Base-by-base conservation (phyloP, 2,797 vertebrate genomes). In the Hafferia zeledoni region DNA sequence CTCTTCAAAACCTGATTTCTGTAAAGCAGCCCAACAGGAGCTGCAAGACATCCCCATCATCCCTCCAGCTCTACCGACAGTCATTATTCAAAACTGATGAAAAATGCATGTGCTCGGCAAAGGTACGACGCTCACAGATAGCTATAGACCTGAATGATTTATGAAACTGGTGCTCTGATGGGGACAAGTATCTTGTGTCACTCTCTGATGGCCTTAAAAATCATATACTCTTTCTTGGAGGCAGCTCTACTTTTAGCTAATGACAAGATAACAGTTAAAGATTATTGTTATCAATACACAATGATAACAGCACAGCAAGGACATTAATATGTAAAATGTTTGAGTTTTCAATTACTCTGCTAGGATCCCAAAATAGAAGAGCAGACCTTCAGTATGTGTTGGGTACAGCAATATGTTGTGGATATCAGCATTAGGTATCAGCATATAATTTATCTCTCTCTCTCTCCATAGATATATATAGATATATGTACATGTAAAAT, bases 111-210 rank as follows among this genome's bases (percentile, higher is more conserved):
- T 17, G 12, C 65, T 84, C 3, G 0, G 89, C 77, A 94, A 84
- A 96, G 46, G 57, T 83, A 61, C 59, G 24, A 27, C 8, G 7
- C 44, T 63, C 90, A 77, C 52, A n/a, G 74, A 94, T 71, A 94
- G 67, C 83, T 67, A 60, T 63, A 75, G 89, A 61, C 65, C 85
- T 97, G 91, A 97, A 97, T 96, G 96, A 96, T 97, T 97, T 87
- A 97, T 96, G 93, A 93, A 95, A 83, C 92, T 90, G 87, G 71
- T 81, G 79, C 57, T 85, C 87, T 86, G 90, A 76, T 18, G 24
- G 81, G 94, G 77, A 90, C 89, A 85, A 94, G 81, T 90, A 76
- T 94, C 90, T 67, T 41, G 57, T 95, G 96, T 94, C 94, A 71
- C n/a, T 85, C 67, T 83, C 46, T 76, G 83, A 84, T 55, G 70